Evolutionary conservation across 1,140 invertebrate genomes (phyloP).

Genomic region (Drosophila ambigua): DNA sequence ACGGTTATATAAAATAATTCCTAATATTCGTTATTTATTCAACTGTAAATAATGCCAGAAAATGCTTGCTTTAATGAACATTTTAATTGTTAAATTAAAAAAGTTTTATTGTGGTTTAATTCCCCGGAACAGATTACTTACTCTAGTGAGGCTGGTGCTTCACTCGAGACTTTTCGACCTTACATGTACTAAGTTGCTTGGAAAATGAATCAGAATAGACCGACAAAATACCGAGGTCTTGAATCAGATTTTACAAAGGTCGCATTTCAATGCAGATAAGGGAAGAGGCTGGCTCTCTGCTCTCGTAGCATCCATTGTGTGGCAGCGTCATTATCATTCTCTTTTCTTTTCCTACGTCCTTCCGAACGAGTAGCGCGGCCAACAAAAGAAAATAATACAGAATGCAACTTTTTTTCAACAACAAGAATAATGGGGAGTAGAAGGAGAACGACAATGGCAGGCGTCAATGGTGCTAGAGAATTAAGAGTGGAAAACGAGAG

Average conservation of each 20-base stretch:
- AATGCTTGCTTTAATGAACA: no score
- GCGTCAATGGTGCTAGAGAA: slow-evolving; percentile 13
- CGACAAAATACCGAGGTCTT: background rate
- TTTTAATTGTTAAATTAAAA: no score
- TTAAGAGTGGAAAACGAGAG: slow-evolving; percentile 38
- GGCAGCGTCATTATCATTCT: background rate
- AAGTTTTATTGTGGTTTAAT: no score
- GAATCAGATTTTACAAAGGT: background rate
- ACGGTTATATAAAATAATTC: no score
- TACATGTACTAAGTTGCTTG: no score
- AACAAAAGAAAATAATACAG: slow-evolving; percentile 28
- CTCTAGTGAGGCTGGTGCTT: no score
- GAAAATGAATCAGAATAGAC: no score
- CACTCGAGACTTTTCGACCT: no score
- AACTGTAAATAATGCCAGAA: no score
- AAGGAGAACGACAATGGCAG: slow-evolving; percentile 1
- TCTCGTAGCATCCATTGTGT: slow-evolving; percentile 13
- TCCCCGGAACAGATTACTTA: no score
- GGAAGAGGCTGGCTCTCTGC: background rate
- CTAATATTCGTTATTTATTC: no score
- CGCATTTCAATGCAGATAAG: slow-evolving; percentile 1
- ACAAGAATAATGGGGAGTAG: slow-evolving; percentile 1
- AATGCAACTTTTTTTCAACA: slow-evolving; percentile 19
- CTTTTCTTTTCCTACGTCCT: slow-evolving; percentile 5
- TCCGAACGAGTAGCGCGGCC: slow-evolving; percentile 16